phyloP scores from a whole-genome alignment of 1,140 invertebrate genomes.

The Drosophila repletoides region DNA sequence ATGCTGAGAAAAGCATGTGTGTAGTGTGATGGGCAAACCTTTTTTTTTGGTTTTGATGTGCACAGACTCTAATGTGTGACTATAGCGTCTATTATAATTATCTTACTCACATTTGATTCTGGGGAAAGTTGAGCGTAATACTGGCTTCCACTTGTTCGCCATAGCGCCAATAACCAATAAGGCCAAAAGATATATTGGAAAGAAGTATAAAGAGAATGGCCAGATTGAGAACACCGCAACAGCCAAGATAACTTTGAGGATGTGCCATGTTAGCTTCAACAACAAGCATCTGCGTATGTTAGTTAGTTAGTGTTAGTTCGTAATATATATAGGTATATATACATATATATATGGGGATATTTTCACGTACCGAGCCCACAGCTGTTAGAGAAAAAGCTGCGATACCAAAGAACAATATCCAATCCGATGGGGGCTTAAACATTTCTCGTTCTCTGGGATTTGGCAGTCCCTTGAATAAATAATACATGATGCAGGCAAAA shows the following conservation, averaged over 20 bases:
- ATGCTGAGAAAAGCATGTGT: constrained; percentile 17
- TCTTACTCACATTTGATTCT: constrained; percentile 47
- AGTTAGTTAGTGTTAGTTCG: neutral
- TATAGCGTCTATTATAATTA: neutral
- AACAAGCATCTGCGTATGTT: constrained; percentile 46
- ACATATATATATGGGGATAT: too few relatives aligned
- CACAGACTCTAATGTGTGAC: too few relatives aligned
- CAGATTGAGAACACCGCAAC: constrained; percentile 56
- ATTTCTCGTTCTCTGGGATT: constrained; percentile 18
- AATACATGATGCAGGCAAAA: constrained; percentile 56
- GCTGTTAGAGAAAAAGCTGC: constrained; percentile 60
- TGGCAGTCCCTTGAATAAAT: constrained; percentile 43
- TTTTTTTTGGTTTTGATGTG: too few relatives aligned
- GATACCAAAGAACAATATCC: constrained; percentile 58
- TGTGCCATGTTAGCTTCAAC: constrained; percentile 60
- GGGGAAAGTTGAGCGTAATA: constrained; percentile 57
- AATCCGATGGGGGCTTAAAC: constrained; percentile 29
- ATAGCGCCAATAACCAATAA: constrained; percentile 63
- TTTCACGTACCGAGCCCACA: constrained; percentile 52
- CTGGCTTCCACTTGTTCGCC: constrained; percentile 53
- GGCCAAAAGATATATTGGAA: constrained; percentile 54
- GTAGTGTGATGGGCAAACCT: too few relatives aligned
- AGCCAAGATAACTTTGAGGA: constrained; percentile 48
- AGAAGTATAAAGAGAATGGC: constrained; percentile 55
- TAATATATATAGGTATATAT: neutral